Percentiles rank a stretch among this genome's conserved stretches.
phyloP scores from a whole-genome alignment of 2,797 vertebrate genomes.

The Hephaestus fuliginosus region DNA sequence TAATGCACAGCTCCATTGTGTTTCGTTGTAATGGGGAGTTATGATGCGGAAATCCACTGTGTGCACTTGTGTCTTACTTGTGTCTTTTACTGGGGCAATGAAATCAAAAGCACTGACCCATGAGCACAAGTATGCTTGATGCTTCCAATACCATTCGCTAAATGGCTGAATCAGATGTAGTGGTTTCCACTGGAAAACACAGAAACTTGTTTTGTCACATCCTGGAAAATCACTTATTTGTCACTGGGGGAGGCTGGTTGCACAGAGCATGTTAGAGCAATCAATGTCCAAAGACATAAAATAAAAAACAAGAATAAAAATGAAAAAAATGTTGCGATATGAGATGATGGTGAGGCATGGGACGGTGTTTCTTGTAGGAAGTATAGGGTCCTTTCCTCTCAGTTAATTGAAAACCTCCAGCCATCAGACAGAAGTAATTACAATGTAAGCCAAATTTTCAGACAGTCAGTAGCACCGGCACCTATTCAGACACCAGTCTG shows the following conservation, averaged over 20 bases:
- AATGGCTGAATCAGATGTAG: conserved; percentile 54
- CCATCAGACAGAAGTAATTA: background rate
- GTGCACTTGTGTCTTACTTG: conserved; percentile 63
- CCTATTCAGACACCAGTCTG: background rate
- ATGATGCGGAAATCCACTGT: conserved; percentile 61
- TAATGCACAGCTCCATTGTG: conserved; percentile 49
- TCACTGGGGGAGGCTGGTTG: background rate
- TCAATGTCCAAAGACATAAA: conserved; percentile 20
- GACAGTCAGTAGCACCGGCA: too few species aligned
- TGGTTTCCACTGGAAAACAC: conserved; percentile 42
- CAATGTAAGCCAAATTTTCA: too few species aligned
- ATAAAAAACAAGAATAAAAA: too few species aligned
- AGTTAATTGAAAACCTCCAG: background rate
- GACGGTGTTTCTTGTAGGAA: background rate
- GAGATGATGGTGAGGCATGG: background rate
- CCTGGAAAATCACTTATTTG: conserved; percentile 33
- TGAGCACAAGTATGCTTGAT: conserved; percentile 58
- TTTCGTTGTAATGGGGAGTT: conserved; percentile 62
- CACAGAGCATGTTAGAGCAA: conserved; percentile 13
- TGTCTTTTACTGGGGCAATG: conserved; percentile 65
- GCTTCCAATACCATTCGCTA: conserved; percentile 57
- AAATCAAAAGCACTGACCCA: conserved; percentile 74
- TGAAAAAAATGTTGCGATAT: background rate
- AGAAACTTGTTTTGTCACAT: conserved; percentile 9
- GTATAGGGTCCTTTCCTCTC: background rate